phyloP scores from a whole-genome alignment of 2,888 invertebrate species.

The Alviniconcha strummeri region DNA sequence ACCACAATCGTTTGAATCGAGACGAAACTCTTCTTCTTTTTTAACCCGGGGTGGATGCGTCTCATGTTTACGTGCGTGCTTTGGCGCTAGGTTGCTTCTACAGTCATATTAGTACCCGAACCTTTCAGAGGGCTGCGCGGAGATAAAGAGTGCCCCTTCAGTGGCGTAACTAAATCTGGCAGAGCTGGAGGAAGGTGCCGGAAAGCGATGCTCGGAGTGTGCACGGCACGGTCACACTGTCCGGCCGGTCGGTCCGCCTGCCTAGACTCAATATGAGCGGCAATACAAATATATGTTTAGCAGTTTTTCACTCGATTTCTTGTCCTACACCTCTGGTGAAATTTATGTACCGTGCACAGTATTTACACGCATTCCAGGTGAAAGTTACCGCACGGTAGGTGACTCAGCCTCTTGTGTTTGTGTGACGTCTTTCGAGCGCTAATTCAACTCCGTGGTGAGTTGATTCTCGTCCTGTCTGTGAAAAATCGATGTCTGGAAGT shows the following conservation, averaged over 20 bases:
- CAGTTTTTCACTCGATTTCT: slow-evolving; percentile 5
- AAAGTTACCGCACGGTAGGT: too few species aligned
- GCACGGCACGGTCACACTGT: not conserved
- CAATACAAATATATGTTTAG: not conserved
- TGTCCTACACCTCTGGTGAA: slow-evolving; percentile 4
- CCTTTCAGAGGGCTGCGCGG: too few species aligned
- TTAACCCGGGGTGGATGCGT: too few species aligned
- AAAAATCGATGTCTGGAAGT: not conserved
- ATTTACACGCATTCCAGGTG: not conserved
- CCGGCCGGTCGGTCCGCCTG: not conserved
- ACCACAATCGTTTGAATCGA: too few species aligned
- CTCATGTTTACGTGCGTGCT: too few species aligned
- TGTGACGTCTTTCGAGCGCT: not conserved
- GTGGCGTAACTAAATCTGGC: too few species aligned
- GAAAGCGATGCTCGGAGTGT: not conserved
- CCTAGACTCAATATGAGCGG: not conserved
- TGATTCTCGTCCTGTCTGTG: not conserved
- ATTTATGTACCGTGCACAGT: not conserved
- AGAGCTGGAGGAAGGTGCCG: too few species aligned
- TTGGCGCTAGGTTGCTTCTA: too few species aligned
- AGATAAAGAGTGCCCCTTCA: too few species aligned
- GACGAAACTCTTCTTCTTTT: too few species aligned
- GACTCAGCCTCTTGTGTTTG: not conserved
- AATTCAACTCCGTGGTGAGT: not conserved
- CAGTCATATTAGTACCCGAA: too few species aligned